Percentiles rank a stretch among this genome's conserved stretches.
phyloP scores from a whole-genome alignment of 1,140 invertebrate species.

The Fopius arisanus region DNA sequence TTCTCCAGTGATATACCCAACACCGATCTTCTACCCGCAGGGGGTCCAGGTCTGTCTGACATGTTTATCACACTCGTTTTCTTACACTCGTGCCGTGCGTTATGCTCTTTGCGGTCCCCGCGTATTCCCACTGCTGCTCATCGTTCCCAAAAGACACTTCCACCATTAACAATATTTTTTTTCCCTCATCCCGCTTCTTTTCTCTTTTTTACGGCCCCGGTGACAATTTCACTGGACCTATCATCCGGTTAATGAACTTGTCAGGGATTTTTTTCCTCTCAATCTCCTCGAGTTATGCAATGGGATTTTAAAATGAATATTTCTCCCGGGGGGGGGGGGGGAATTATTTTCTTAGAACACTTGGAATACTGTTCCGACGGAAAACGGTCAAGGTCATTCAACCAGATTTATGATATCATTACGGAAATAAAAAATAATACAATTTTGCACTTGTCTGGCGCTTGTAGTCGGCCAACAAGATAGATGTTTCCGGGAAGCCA shows the following conservation, averaged over 20 bases:
- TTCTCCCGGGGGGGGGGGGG: background rate
- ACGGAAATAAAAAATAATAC: background rate
- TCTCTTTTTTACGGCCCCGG: slow-evolving; percentile 40
- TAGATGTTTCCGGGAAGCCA: slow-evolving; percentile 52
- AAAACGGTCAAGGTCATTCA: background rate
- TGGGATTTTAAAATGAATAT: background rate
- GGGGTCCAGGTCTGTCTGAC: slow-evolving; percentile 47
- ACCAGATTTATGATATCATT: background rate
- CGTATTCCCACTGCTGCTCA: slow-evolving; percentile 3
- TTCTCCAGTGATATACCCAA: slow-evolving; percentile 42
- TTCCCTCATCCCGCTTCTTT: slow-evolving; percentile 8
- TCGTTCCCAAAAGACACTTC: slow-evolving; percentile 19
- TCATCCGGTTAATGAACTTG: slow-evolving; percentile 39
- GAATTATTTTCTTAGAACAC: slow-evolving; percentile 36
- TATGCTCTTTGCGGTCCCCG: slow-evolving; percentile 16
- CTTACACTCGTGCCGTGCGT: slow-evolving; percentile 41
- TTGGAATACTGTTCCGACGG: background rate
- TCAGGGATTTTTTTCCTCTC: slow-evolving; percentile 18
- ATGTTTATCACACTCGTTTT: slow-evolving; percentile 58
- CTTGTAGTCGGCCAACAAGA: slow-evolving; percentile 33
- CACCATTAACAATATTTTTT: slow-evolving; percentile 7
- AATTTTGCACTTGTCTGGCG: slow-evolving; percentile 11
- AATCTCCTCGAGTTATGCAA: slow-evolving; percentile 13
- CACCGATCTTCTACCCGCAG: slow-evolving; percentile 44
- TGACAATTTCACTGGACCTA: slow-evolving; percentile 41